A percentile compares a stretch with the other conserved stretches of the same genome.
These are phyloP conservation scores for Burhinus bistriatus DNA, from an alignment of 2,113 vertebrate species.

Conservation along the genomic window DNA sequence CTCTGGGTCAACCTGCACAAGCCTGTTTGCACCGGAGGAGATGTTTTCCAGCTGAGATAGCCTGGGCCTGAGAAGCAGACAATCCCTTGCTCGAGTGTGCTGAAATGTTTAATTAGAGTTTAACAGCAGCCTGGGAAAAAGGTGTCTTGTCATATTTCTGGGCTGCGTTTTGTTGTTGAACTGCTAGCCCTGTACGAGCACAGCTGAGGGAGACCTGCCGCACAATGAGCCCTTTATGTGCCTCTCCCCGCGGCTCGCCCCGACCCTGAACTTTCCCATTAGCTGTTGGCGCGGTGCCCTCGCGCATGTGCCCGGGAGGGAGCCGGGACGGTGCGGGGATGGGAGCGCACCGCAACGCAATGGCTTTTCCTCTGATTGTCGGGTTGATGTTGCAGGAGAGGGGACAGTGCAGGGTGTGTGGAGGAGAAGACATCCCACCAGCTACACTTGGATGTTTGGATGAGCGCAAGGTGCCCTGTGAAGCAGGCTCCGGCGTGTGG, in stretches of 20 bases:
- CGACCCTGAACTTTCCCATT: slow-evolving; percentile 62
- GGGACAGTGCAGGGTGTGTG: background rate
- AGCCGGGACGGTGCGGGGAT: accelerated
- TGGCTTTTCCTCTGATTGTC: accelerated
- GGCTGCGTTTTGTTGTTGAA: slow-evolving; percentile 4
- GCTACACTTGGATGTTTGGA: accelerated
- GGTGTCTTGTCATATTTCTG: slow-evolving; percentile 54
- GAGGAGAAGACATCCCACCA: background rate
- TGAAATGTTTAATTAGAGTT: slow-evolving; percentile 45
- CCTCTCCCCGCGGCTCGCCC: slow-evolving; percentile 25
- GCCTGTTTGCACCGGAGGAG: background rate
- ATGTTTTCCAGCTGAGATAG: background rate
- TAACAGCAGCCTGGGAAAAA: slow-evolving; percentile 60
- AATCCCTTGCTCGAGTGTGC: background rate
- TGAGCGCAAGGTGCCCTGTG: background rate
- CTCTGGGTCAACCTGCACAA: background rate
- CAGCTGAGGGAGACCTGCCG: background rate
- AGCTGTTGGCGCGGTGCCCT: slow-evolving; percentile 22
- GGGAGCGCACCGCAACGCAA: accelerated
- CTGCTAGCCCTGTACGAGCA: background rate
- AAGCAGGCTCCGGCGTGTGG: accelerated
- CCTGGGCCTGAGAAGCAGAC: background rate
- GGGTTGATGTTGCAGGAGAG: background rate
- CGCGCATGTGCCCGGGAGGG: background rate
- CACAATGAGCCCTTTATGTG: slow-evolving; percentile 64